These are phyloP conservation scores for Dendrolimus pini DNA, from an alignment of 2,888 invertebrate genomes.

Conservation along the genomic window DNA sequence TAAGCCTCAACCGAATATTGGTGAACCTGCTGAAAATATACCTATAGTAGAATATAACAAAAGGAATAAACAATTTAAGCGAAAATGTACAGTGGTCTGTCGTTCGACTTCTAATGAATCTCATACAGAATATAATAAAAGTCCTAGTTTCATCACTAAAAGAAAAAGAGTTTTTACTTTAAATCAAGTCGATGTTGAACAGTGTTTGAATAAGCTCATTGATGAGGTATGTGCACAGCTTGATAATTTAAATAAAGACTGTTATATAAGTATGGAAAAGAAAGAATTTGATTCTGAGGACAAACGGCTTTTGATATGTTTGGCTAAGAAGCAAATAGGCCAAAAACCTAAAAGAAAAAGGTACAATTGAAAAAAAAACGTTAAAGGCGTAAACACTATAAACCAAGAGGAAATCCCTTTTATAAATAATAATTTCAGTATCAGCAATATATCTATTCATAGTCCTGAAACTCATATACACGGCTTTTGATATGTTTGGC, in stretches of 20 bases:
- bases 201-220: too few relatives aligned
- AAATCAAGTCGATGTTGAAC: too few relatives aligned
- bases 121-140: slow-evolving; percentile 42
- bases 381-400: too few relatives aligned
- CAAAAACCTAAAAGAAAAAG: too few relatives aligned
- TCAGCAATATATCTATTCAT: too few relatives aligned
- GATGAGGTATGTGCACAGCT: not conserved
- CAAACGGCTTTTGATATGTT: not conserved
- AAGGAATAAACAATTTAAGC: slow-evolving; percentile 12
- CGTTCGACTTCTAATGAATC: slow-evolving; percentile 45
- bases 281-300: slow-evolving; percentile 23
- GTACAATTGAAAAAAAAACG: too few relatives aligned
- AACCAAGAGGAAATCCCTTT: too few relatives aligned
- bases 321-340: too few relatives aligned
- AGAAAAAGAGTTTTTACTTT: slow-evolving; percentile 13
- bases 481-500: too few relatives aligned
- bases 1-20: slow-evolving; percentile 28
- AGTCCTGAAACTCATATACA: too few relatives aligned
- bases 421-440: too few relatives aligned
- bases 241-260: slow-evolving; percentile 11
- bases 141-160: slow-evolving; percentile 28
- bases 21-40: slow-evolving; percentile 33
- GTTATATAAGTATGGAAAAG: slow-evolving; percentile 8
- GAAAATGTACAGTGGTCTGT: slow-evolving; percentile 21
- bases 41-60: slow-evolving; percentile 15